These are phyloP conservation scores for Synanthedon vespiformis DNA, from an alignment of 2,888 invertebrate species.

Conservation along the genomic window DNA sequence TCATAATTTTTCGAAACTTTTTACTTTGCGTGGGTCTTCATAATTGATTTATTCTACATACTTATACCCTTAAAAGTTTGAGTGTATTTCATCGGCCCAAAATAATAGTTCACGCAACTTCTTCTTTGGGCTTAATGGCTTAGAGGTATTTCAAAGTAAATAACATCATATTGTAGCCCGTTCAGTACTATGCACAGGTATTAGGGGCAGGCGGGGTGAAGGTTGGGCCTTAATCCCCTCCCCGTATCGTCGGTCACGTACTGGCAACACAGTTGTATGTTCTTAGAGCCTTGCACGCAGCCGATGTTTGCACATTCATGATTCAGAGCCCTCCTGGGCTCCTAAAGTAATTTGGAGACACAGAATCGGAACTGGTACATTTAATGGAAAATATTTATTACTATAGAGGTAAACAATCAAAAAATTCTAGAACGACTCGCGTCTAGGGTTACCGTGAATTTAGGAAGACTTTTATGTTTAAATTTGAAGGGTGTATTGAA, in stretches of 20 bases:
- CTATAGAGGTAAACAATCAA: no score
- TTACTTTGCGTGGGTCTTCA: background rate
- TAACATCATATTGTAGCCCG: background rate
- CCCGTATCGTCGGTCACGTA: constrained; percentile 24
- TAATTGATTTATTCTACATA: background rate
- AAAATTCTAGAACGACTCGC: no score
- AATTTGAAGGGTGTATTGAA: no score
- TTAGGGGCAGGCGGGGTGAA: constrained; percentile 10
- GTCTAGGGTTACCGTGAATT: no score
- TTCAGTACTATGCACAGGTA: constrained; percentile 4
- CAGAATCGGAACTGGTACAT: no score
- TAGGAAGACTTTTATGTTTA: no score
- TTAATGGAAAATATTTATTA: no score
- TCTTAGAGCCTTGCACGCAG: constrained; percentile 15
- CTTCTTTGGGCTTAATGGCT: background rate
- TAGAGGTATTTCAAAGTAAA: background rate
- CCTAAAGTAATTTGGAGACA: no score
- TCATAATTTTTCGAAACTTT: background rate
- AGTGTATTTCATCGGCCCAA: background rate
- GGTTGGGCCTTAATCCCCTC: constrained; percentile 21
- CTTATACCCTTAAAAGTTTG: background rate
- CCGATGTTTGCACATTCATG: constrained; percentile 7
- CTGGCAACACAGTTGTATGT: constrained; percentile 18
- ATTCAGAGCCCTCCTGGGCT: constrained; percentile 3
- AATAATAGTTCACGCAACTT: background rate